Evolutionary conservation across 1,140 invertebrate genomes (phyloP), one percentile per base, ranked within the genome.

Genomic region (Ceratitis capitata): DNA sequence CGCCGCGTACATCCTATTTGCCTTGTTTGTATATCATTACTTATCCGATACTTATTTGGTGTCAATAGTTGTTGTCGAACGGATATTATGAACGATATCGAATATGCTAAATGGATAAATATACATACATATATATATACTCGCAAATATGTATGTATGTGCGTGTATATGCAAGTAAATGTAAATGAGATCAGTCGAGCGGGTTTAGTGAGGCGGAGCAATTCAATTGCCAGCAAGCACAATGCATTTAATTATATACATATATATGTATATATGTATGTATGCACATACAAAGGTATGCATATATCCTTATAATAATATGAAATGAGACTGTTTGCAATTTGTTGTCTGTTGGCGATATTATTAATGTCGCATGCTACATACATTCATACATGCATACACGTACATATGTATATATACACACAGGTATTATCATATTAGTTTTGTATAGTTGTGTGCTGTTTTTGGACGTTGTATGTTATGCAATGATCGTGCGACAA

Each of bases 21-120:
- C n/a, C n/a, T n/a, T 69, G 61, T 78, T 78, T 78, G 69, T 26
- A 45, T 78, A 78, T 78, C 69, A 78, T 78, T 78, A 42, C 64
- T 74, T 74, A 78, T 78, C 69, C n/a, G 32, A 78, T 78, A 78
- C 69, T 78, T 78, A 78, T 78, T 78, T 45, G 12, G 39, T 23
- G 14, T 42, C 69, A 26, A 78, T 47, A 78, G 35, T 47, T 78
- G 35, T 47, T 78, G 39, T 23, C n/a, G 69, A 78, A 47, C 39
- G 69, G 69, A 45, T 78, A 78, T 78, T 78, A 45, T 45, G 39
- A 78, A 78, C 32, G 69, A 26, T 42, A 78, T 45, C 19, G 16
- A 78, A 47, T 78, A 78, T 47, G 69, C 69, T 78, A 78, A 78
- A 35, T 69, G 32, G 61, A 19, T 29, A 69, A 69, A 39, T 3